Evolutionary conservation across 2,797 vertebrate genomes (phyloP).

Genomic region (Falco peregrinus): DNA sequence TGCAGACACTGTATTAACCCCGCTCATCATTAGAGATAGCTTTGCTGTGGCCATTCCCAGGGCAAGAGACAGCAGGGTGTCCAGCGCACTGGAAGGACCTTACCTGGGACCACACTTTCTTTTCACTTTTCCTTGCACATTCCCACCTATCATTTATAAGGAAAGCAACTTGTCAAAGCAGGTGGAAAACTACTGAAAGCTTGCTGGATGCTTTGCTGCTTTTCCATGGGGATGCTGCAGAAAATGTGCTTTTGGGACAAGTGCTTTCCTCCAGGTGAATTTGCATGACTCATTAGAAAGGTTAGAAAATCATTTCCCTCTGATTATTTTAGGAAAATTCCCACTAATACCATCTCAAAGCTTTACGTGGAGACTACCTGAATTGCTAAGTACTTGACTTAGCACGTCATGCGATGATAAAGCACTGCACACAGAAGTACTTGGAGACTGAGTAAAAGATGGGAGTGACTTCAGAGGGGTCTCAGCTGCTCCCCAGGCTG

Average conservation of each 20-base stretch:
- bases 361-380: not conserved
- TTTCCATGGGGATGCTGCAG: not conserved
- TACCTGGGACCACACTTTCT: not conserved
- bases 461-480: not conserved
- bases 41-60: not conserved
- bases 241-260: not conserved
- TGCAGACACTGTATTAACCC: not conserved
- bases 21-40: not conserved
- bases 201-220: not conserved
- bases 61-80: not conserved
- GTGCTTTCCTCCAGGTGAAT: not conserved
- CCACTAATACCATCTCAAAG: not conserved
- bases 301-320: not conserved
- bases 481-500: not conserved
- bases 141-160: not conserved
- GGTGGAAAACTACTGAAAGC: not conserved
- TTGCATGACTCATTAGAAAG: not conserved
- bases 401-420: accelerated
- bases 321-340: not conserved
- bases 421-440: not conserved
- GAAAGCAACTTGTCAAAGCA: not conserved
- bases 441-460: not conserved
- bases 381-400: not conserved
- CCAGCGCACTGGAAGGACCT: not conserved
- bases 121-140: not conserved